phyloP scores from a whole-genome alignment of 2,888 invertebrate species.

The Odontomyia ornata region DNA sequence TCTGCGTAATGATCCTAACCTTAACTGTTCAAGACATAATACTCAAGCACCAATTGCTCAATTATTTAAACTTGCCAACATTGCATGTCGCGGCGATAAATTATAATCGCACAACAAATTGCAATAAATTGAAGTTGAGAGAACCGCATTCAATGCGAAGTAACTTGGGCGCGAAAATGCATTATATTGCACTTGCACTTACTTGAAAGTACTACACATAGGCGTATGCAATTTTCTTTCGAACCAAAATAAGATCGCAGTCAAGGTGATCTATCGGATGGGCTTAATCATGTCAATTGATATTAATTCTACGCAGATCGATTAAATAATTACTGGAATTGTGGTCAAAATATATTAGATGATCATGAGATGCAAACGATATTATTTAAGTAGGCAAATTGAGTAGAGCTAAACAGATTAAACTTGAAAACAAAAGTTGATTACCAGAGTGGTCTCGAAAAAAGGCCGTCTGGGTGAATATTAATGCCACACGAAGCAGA shows the following conservation, averaged over 20 bases:
- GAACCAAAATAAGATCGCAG: slow-evolving; percentile 3
- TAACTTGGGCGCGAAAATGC: neutral
- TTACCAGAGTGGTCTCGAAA: no score
- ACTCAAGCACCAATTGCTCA: slow-evolving; percentile 18
- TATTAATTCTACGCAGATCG: neutral
- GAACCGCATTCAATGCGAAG: no score
- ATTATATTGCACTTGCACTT: neutral
- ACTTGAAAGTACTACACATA: neutral
- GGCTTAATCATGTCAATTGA: slow-evolving; percentile 6
- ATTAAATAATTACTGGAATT: slow-evolving; percentile 3
- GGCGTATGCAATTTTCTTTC: neutral
- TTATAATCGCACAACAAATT: neutral
- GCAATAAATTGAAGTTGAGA: slow-evolving; percentile 30
- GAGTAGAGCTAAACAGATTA: no score
- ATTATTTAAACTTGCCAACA: slow-evolving; percentile 22
- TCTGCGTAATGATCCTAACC: neutral
- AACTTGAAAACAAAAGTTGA: no score
- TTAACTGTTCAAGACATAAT: neutral
- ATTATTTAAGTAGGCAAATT: no score
- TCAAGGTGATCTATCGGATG: slow-evolving; percentile 20
- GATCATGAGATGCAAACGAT: no score
- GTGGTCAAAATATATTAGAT: neutral
- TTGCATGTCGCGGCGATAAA: slow-evolving; percentile 1
- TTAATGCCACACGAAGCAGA: no score
- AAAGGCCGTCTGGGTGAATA: no score